Percentiles rank a stretch among this genome's conserved stretches.
Conservation (phyloP, 2,888 invertebrate species). For the Dynastes hyllus region DNA sequence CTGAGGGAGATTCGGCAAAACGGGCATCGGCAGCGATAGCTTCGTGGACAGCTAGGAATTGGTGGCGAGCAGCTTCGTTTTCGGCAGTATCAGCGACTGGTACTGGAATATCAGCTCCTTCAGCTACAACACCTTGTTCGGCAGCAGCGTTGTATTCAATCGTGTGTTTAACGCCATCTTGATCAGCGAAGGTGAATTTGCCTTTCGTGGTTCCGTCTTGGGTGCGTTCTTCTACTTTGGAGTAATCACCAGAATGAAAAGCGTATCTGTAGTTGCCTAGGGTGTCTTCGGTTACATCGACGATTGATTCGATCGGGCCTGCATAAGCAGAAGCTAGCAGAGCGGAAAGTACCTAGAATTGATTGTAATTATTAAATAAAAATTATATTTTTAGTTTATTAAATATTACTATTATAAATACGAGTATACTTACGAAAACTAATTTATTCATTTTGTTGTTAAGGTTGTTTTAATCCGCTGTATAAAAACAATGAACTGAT, state of each 20-base stretch:
- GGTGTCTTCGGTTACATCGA: slow-evolving; percentile 58
- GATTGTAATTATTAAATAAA: neutral
- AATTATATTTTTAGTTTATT: neutral
- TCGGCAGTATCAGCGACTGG: slow-evolving; percentile 61
- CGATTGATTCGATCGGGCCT: slow-evolving; percentile 47
- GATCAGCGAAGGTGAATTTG: slow-evolving; percentile 58
- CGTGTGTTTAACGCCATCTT: slow-evolving; percentile 55
- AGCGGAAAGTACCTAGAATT: slow-evolving; percentile 44
- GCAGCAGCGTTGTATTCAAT: slow-evolving; percentile 56
- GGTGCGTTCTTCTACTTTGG: slow-evolving; percentile 56
- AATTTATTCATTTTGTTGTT: neutral
- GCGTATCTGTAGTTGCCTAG: slow-evolving; percentile 58
- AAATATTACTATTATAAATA: too few species aligned
- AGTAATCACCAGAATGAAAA: slow-evolving; percentile 55
- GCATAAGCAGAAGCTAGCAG: slow-evolving; percentile 49
- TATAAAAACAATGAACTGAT: neutral
- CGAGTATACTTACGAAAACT: neutral
- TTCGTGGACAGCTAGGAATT: slow-evolving; percentile 54
- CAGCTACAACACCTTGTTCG: slow-evolving; percentile 56
- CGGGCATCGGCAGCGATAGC: slow-evolving; percentile 46
- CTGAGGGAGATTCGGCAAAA: slow-evolving; percentile 48
- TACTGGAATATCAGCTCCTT: slow-evolving; percentile 56
- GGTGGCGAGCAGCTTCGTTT: slow-evolving; percentile 59
- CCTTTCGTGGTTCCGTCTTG: slow-evolving; percentile 57
- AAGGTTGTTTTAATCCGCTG: neutral